Percentiles rank a stretch among this genome's conserved stretches.
Evolutionary conservation across 2,797 vertebrate species (phyloP).

Genomic region (Hephaestus fuliginosus): DNA sequence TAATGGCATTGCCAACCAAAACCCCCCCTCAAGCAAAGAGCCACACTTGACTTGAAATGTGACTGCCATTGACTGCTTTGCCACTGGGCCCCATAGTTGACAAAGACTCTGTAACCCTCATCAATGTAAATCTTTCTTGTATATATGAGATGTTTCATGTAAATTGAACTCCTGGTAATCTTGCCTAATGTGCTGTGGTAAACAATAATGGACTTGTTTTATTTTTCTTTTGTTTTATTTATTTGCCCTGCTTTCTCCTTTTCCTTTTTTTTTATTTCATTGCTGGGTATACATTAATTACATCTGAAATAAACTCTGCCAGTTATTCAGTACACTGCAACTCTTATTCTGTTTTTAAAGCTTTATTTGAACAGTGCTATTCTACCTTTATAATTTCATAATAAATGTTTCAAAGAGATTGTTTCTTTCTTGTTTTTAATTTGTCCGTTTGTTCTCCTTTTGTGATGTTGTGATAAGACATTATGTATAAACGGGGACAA

Average conservation of each 20-base stretch:
- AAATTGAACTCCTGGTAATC: slow-evolving; percentile 89
- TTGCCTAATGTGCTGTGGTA: slow-evolving; percentile 90
- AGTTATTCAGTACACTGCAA: slow-evolving; percentile 79
- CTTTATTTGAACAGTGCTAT: slow-evolving; percentile 86
- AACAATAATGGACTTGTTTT: slow-evolving; percentile 86
- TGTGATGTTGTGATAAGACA: slow-evolving; percentile 61
- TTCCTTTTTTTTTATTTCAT: slow-evolving; percentile 50
- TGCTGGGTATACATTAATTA: slow-evolving; percentile 79
- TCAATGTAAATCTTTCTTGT: slow-evolving; percentile 86
- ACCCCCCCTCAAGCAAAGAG: slow-evolving; percentile 62
- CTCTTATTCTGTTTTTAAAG: slow-evolving; percentile 76
- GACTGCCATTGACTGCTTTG: slow-evolving; percentile 80
- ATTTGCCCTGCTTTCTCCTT: slow-evolving; percentile 61
- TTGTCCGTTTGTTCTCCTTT: slow-evolving; percentile 66
- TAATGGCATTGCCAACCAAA: slow-evolving; percentile 76
- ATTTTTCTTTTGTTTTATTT: slow-evolving; percentile 68
- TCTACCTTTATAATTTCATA: slow-evolving; percentile 89
- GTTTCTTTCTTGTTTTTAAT: slow-evolving; percentile 79
- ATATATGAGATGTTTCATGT: slow-evolving; percentile 89
- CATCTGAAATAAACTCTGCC: slow-evolving; percentile 82
- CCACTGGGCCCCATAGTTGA: slow-evolving; percentile 75
- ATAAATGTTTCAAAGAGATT: slow-evolving; percentile 89
- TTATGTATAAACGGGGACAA: slow-evolving; percentile 43
- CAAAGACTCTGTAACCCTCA: slow-evolving; percentile 80
- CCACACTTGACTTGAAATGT: slow-evolving; percentile 80